Conservation (phyloP, 2,113 vertebrate species). For the Ia io region DNA sequence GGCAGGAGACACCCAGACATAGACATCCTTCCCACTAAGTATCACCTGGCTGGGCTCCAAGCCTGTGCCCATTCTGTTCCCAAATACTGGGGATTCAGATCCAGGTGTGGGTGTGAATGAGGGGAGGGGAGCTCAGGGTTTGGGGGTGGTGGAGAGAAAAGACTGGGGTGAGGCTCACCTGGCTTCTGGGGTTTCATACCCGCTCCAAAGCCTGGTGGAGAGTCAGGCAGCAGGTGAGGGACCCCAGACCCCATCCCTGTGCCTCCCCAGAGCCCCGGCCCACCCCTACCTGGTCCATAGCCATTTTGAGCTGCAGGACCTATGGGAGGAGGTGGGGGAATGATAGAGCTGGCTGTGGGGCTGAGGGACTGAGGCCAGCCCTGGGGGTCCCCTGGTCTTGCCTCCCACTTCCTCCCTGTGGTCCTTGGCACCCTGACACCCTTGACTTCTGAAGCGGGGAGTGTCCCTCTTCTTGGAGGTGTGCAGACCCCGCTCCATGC, state of each 20-base stretch:
- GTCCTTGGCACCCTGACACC: neutral
- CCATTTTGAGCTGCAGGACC: neutral
- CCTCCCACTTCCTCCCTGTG: neutral
- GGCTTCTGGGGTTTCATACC: constrained; percentile 7
- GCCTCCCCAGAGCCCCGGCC: neutral
- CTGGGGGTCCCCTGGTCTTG: neutral
- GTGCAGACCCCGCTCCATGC: neutral
- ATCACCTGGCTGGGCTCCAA: too few species aligned
- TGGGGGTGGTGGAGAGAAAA: too few species aligned
- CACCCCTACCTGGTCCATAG: neutral
- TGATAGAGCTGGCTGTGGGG: neutral
- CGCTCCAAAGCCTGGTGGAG: neutral
- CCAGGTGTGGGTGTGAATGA: too few species aligned
- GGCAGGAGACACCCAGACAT: too few species aligned
- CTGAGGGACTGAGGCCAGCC: neutral
- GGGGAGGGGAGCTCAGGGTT: too few species aligned
- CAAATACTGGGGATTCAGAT: too few species aligned
- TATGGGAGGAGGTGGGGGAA: neutral
- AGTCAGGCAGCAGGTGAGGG: neutral
- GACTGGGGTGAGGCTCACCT: neutral
- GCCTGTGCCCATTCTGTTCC: too few species aligned
- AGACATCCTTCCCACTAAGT: too few species aligned
- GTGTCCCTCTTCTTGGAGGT: too few species aligned
- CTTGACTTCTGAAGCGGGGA: neutral
- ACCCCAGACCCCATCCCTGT: neutral